Evolutionary conservation across 1,140 invertebrate genomes (phyloP), one percentile per base, ranked within the genome.

Genomic region (Choristoneura fumiferana): DNA sequence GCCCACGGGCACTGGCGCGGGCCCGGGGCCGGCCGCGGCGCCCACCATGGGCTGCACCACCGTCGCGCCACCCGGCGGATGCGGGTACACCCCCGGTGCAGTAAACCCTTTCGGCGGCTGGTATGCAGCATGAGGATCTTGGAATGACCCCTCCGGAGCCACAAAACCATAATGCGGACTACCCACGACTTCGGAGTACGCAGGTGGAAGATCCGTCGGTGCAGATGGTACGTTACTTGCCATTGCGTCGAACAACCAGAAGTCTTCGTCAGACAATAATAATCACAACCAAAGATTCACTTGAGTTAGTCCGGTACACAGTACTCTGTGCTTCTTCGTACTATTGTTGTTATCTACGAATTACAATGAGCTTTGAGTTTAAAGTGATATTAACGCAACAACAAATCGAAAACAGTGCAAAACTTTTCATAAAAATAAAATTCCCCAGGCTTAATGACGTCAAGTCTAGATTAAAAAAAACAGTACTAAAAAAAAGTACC

Each of bases 81-180:
- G 77, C 5, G 85, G 83, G 54, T 88, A 86, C 5, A 85, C 78
- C 29, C 81, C 81, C 8, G 79, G 70, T 8, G 83, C 64, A 22
- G 84, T 85, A 38, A 74, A 85, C 18, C 63, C 66, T 65, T 85
- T 85, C 0, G 81, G 82, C n/a, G 58, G 36, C 43, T 49, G 22
- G 43, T 49, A 49, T 18, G 43, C 22, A 12, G 43, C 18, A n/a
- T 49, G 43, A 10, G 39, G 55, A 14, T 62, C 65, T 8, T 65
- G 60, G 43, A 73, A 73, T 5, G 58, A 54, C 8, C 58, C 68
- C 4, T 43, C 64, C 8, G 81, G 76, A 6, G 65, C 60, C 6
- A 84, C 78, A 38, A 87, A 88, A 0, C 85, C 85, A 70, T 84
- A 86, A 34, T 78, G 82, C 35, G 77, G 74, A 60, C 81, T 88